These are phyloP conservation scores for Calameuta idolon DNA, from an alignment of 2,888 invertebrate genomes.

Conservation along the genomic window DNA sequence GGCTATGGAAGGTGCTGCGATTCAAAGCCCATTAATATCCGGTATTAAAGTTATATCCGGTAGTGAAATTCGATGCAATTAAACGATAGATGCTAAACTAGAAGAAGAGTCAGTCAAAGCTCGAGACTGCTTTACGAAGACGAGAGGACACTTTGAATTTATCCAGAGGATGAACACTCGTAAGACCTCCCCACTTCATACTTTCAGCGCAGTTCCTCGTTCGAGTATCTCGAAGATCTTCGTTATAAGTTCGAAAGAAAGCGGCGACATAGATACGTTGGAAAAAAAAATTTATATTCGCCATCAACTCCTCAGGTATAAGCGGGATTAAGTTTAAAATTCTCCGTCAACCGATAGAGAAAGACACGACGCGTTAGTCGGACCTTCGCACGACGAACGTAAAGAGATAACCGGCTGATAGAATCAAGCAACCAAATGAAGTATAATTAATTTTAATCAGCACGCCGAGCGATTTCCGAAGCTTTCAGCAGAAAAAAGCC, in stretches of 20 bases:
- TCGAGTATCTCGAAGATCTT: slow-evolving; percentile 46
- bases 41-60: slow-evolving; percentile 55
- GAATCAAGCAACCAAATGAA: neutral
- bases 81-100: slow-evolving; percentile 47
- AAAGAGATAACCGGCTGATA: neutral
- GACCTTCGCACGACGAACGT: neutral
- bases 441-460: neutral
- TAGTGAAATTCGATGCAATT: slow-evolving; percentile 56
- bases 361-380: neutral
- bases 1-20: neutral
- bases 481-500: neutral
- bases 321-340: neutral
- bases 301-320: neutral
- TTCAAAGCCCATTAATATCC: slow-evolving; percentile 52
- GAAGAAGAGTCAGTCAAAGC: slow-evolving; percentile 29
- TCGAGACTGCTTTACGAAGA: slow-evolving; percentile 41
- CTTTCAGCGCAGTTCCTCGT: slow-evolving; percentile 35
- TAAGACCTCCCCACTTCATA: slow-evolving; percentile 31
- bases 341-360: neutral
- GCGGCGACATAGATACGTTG: neutral
- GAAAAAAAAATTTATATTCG: neutral
- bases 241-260: slow-evolving; percentile 41
- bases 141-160: slow-evolving; percentile 49
- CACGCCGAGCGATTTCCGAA: neutral
- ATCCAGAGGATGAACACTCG: slow-evolving; percentile 24